These are phyloP conservation scores for Carlito syrichta DNA, from an alignment of 2,113 vertebrate genomes.

Conservation along the genomic window DNA sequence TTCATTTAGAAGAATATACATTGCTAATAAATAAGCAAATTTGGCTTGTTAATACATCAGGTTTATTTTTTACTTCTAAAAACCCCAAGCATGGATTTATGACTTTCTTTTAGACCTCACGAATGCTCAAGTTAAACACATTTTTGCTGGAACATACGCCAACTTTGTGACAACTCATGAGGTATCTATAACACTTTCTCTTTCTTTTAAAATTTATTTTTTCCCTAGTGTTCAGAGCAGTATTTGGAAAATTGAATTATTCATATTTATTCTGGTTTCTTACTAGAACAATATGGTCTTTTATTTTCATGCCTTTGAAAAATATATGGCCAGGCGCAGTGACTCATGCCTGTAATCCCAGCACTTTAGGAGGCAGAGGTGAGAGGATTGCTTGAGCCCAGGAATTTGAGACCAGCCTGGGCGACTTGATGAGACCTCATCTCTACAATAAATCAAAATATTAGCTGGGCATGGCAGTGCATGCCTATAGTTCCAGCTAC, in stretches of 20 bases:
- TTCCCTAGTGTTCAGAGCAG: neutral
- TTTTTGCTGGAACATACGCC: conserved; percentile 78
- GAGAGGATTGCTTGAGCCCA: no score
- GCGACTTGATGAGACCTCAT: no score
- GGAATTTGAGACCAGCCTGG: no score
- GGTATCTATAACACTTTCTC: neutral
- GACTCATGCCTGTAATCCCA: no score
- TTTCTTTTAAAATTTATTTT: neutral
- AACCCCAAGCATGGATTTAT: conserved; percentile 3
- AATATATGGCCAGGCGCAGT: no score
- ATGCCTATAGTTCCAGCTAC: no score
- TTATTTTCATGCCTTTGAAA: neutral
- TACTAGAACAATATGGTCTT: conserved; percentile 19
- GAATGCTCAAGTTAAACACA: conserved; percentile 63
- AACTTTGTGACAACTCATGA: conserved; percentile 64
- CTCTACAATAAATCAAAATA: no score
- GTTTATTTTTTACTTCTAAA: conserved; percentile 8
- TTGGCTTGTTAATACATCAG: neutral
- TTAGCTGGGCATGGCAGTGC: no score
- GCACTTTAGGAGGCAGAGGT: no score
- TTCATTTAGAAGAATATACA: neutral
- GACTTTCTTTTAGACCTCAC: conserved; percentile 66
- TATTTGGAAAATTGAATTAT: neutral
- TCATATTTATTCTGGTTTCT: neutral
- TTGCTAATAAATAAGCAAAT: neutral